A percentile compares a stretch with the other conserved stretches of the same genome.
These are phyloP conservation scores for Campoplex nolae DNA, from an alignment of 2,888 invertebrate species.

Conservation along the genomic window DNA sequence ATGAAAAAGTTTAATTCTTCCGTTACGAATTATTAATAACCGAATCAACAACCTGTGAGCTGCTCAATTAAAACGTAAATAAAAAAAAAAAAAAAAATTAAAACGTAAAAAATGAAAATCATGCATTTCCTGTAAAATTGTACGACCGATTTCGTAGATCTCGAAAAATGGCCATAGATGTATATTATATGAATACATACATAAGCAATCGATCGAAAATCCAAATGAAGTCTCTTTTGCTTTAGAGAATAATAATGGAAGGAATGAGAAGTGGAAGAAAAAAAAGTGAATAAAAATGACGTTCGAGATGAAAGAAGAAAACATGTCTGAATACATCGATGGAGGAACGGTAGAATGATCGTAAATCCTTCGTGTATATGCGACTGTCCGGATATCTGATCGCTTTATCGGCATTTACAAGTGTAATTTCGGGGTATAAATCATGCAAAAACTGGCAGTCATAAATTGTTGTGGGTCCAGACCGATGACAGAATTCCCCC, in stretches of 20 bases:
- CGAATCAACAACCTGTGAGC: no score
- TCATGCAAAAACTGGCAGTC: constrained; percentile 74
- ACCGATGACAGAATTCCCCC: constrained; percentile 59
- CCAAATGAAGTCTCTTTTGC: constrained; percentile 43
- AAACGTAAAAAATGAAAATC: background rate
- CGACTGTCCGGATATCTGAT: constrained; percentile 74
- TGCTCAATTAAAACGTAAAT: background rate
- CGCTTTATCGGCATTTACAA: constrained; percentile 77
- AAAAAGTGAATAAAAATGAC: background rate
- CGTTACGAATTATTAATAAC: background rate
- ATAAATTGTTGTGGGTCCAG: constrained; percentile 70
- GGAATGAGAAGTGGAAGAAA: constrained; percentile 11
- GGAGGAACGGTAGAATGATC: constrained; percentile 58
- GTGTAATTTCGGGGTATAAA: constrained; percentile 76
- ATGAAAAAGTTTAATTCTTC: background rate
- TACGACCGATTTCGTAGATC: background rate
- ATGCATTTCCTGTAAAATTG: background rate
- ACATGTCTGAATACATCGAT: constrained; percentile 51
- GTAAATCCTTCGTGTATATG: constrained; percentile 65
- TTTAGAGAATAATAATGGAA: constrained; percentile 25
- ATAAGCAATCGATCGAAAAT: constrained; percentile 25
- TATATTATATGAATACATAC: background rate
- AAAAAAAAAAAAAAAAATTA: background rate
- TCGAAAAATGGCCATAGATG: background rate
- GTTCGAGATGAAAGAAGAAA: constrained; percentile 40